Evolutionary conservation across 2,797 vertebrate genomes (phyloP).

Genomic region (Rhinatrema bivittatum): DNA sequence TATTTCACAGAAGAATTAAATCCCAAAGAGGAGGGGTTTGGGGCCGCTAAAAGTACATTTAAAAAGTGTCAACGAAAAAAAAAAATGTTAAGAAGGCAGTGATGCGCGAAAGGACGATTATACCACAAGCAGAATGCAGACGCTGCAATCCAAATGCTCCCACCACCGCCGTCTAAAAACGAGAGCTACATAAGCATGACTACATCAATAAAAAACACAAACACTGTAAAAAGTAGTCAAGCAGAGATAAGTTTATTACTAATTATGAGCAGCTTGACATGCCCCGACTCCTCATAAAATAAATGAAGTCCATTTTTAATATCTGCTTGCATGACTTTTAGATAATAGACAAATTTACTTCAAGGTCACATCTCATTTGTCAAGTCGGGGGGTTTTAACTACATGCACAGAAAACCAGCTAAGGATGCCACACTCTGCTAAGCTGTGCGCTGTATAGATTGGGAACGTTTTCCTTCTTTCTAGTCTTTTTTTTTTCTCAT

Average conservation of each 20-base stretch:
- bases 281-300: conserved; percentile 52
- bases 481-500: too few species aligned
- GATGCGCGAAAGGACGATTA: not conserved
- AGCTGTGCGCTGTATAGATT: accelerated
- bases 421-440: conserved; percentile 5
- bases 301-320: conserved; percentile 71
- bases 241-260: conserved; percentile 45
- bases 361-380: conserved; percentile 72
- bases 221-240: conserved; percentile 36
- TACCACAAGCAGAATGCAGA: not conserved
- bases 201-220: conserved; percentile 42
- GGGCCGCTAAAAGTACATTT: not conserved
- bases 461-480: accelerated
- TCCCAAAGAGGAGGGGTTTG: too few species aligned
- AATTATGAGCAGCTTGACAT: conserved; percentile 38
- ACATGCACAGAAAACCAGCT: conserved; percentile 53
- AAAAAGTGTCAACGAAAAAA: not conserved
- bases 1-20: too few species aligned
- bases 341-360: conserved; percentile 65
- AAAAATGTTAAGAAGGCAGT: not conserved
- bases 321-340: conserved; percentile 57
- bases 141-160: not conserved
- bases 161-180: not conserved
- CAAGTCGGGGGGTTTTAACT: conserved; percentile 56
- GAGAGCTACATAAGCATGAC: not conserved